phyloP scores from a whole-genome alignment of 1,140 invertebrate species.

The Platorchestia sp. region DNA sequence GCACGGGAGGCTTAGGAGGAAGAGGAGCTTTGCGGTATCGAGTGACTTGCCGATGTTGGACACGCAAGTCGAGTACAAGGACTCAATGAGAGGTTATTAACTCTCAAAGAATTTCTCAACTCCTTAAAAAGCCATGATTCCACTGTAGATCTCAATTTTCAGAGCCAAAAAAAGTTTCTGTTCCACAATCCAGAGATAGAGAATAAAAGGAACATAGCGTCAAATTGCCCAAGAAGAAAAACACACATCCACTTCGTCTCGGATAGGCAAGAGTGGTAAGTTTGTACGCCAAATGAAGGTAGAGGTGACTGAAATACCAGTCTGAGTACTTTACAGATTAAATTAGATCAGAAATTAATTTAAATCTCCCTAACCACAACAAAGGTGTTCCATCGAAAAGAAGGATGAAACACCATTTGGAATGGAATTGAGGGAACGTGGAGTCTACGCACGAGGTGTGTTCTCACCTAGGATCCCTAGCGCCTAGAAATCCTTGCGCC shows the following conservation, averaged over 20 bases:
- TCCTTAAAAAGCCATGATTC: background rate
- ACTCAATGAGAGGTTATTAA: background rate
- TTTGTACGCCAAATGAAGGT: background rate
- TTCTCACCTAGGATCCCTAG: too few relatives aligned
- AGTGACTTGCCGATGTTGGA: background rate
- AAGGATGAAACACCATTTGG: too few relatives aligned
- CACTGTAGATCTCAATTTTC: background rate
- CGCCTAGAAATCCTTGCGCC: too few relatives aligned
- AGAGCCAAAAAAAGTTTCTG: background rate
- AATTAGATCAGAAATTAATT: too few relatives aligned
- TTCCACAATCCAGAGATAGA: background rate
- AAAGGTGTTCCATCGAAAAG: too few relatives aligned
- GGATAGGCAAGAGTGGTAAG: background rate
- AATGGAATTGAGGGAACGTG: too few relatives aligned
- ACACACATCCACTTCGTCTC: background rate
- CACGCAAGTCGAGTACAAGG: background rate
- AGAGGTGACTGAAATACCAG: background rate
- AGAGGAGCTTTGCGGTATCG: background rate
- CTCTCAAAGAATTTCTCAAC: too few relatives aligned
- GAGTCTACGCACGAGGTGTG: too few relatives aligned
- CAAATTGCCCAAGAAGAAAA: background rate
- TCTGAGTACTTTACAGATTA: too few relatives aligned
- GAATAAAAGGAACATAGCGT: background rate
- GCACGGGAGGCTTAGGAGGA: background rate
- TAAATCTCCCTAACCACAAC: too few relatives aligned